Evolutionary conservation across 2,888 invertebrate genomes (phyloP).

Genomic region (Drosophila recens): DNA sequence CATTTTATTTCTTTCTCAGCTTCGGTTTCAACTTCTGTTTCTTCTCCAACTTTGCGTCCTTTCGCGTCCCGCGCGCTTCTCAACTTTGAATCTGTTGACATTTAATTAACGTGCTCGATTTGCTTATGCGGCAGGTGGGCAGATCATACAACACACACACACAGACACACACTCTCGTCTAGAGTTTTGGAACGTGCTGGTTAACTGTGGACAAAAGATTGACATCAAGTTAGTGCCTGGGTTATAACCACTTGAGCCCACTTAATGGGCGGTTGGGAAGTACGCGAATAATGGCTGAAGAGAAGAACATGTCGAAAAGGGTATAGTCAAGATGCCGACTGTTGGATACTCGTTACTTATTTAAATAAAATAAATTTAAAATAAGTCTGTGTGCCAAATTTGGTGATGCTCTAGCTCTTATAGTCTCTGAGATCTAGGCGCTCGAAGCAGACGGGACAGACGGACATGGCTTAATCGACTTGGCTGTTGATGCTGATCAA

Average conservation of each 20-base stretch:
- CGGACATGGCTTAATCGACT: no score
- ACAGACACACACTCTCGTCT: conserved; percentile 14
- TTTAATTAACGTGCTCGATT: conserved; percentile 76
- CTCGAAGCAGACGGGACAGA: no score
- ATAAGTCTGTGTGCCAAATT: no score
- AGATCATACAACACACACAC: conserved; percentile 28
- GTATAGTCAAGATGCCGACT: no score
- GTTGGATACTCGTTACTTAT: no score
- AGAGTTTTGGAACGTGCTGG: conserved; percentile 51
- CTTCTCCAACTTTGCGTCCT: conserved; percentile 45
- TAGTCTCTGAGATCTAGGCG: no score
- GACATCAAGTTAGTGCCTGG: conserved; percentile 51
- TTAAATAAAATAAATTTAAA: no score
- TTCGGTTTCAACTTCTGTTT: conserved; percentile 17
- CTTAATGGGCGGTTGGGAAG: conserved; percentile 28
- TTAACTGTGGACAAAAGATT: conserved; percentile 64
- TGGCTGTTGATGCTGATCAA: no score
- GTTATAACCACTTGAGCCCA: conserved; percentile 30
- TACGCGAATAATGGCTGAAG: conserved; percentile 12
- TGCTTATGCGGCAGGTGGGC: conserved; percentile 71
- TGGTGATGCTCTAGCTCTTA: no score
- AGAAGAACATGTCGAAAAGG: not conserved
- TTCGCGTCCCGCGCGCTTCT: conserved; percentile 60
- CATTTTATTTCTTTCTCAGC: conserved; percentile 15
- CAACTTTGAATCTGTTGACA: conserved; percentile 69